Evolutionary conservation across 2,797 vertebrate species (phyloP).

Genomic region (Petrocephalus sullivani): DNA sequence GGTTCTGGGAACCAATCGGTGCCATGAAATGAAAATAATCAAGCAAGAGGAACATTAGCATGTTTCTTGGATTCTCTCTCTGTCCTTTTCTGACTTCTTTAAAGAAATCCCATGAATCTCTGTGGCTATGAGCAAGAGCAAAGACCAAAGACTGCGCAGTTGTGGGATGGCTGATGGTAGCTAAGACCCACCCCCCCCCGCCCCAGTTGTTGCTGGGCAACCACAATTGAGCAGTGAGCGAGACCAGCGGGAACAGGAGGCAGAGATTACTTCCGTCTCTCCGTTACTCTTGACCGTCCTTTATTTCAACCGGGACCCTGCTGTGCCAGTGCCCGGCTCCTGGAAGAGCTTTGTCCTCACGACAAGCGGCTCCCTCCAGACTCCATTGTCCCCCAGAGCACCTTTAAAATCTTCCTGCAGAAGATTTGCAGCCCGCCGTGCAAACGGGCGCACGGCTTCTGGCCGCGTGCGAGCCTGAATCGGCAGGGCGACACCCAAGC

Average conservation of each 20-base stretch:
- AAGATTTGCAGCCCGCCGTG: not conserved
- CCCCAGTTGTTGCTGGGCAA: not conserved
- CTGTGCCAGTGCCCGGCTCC: not conserved
- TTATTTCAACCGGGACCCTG: not conserved
- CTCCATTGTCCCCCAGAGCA: not conserved
- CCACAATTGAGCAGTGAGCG: not conserved
- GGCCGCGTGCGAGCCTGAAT: not conserved
- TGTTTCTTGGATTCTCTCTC: not conserved
- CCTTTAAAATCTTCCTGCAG: not conserved
- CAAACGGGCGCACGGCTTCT: not conserved
- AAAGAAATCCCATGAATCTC: not conserved
- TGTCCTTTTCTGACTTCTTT: not conserved
- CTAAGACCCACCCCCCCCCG: not conserved
- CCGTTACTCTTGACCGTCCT: not conserved
- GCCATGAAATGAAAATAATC: not conserved
- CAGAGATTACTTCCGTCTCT: not conserved
- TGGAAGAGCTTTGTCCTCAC: not conserved
- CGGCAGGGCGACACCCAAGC: not conserved
- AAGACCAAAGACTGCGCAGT: not conserved
- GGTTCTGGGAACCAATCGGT: no score
- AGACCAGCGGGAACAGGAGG: not conserved
- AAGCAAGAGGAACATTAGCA: not conserved
- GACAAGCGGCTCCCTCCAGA: not conserved
- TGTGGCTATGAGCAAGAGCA: not conserved
- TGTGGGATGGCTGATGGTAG: not conserved